These are phyloP conservation scores for Neoaliturus tenellus DNA, from an alignment of 2,888 invertebrate species.

Conservation along the genomic window DNA sequence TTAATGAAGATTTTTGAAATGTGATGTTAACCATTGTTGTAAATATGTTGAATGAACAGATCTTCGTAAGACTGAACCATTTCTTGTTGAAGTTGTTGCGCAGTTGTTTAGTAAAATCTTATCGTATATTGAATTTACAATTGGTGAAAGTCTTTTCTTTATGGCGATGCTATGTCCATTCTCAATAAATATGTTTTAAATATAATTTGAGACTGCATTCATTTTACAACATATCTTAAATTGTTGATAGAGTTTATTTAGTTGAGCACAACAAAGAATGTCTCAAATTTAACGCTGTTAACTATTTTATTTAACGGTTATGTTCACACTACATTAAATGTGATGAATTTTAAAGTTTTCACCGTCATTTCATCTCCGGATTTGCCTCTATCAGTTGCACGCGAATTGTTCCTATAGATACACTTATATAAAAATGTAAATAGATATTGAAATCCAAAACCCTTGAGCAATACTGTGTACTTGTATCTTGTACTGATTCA, in stretches of 20 bases:
- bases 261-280: too few species aligned
- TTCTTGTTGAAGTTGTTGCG: constrained; percentile 21
- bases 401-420: constrained; percentile 31
- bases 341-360: background rate
- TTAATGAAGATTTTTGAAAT: background rate
- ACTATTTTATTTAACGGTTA: too few species aligned
- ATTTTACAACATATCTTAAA: too few species aligned
- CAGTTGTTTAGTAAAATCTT: background rate
- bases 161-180: too few species aligned
- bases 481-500: background rate
- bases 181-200: too few species aligned
- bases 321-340: too few species aligned
- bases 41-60: constrained; percentile 4
- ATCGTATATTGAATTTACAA: too few species aligned
- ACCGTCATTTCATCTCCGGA: background rate
- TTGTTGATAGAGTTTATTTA: too few species aligned
- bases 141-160: too few species aligned
- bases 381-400: background rate
- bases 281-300: too few species aligned
- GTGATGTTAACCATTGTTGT: background rate
- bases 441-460: background rate
- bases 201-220: too few species aligned
- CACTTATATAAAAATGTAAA: constrained; percentile 25
- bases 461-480: background rate
- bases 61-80: constrained; percentile 33